These are phyloP conservation scores for Muscicapa comitata DNA, from an alignment of 2,797 vertebrate species.

Conservation along the genomic window DNA sequence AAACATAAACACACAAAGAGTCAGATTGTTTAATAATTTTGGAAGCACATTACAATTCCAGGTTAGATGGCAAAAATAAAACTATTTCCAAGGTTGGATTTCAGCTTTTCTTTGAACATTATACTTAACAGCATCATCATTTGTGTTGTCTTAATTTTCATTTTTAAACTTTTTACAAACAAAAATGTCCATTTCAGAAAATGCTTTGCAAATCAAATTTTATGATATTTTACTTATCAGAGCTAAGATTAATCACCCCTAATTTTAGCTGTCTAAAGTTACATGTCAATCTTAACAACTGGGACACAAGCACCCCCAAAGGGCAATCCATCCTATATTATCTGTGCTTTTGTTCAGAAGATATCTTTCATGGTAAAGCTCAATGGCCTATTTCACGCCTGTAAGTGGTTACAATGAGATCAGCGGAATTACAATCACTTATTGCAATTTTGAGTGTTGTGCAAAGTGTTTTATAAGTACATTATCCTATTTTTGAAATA, in stretches of 20 bases:
- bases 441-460: slow-evolving; percentile 51
- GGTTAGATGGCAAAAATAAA: neutral
- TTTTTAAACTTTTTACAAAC: neutral
- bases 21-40: neutral
- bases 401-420: slow-evolving; percentile 57
- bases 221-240: neutral
- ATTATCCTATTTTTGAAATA: slow-evolving; percentile 64
- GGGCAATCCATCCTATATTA: slow-evolving; percentile 29
- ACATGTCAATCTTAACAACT: neutral
- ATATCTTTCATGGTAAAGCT: slow-evolving; percentile 44
- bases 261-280: neutral
- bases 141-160: neutral
- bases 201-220: neutral
- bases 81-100: neutral
- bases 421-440: slow-evolving; percentile 61
- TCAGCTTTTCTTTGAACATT: neutral
- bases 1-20: neutral
- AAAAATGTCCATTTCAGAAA: neutral
- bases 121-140: neutral
- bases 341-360: slow-evolving; percentile 38
- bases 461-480: slow-evolving; percentile 53
- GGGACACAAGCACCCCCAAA: slow-evolving; percentile 4
- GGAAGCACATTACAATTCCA: neutral
- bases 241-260: neutral
- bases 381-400: slow-evolving; percentile 47